A percentile compares a stretch with the other conserved stretches of the same genome.
These are phyloP conservation scores for Salmo trutta DNA, from an alignment of 2,797 vertebrate species.

Conservation along the genomic window DNA sequence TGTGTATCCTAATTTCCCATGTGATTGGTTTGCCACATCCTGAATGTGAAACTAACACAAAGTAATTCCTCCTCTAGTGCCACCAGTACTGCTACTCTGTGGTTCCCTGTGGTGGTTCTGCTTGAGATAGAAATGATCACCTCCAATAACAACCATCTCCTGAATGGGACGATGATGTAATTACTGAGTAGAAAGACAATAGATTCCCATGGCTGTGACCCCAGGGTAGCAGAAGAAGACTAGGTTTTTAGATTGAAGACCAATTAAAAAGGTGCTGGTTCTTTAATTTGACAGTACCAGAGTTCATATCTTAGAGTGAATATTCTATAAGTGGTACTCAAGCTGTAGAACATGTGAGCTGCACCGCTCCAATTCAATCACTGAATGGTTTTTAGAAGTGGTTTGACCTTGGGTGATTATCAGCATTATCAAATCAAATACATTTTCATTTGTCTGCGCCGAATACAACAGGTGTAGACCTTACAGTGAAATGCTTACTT, in stretches of 20 bases:
- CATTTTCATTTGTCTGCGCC: too few species aligned
- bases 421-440: too few species aligned
- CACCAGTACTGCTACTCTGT: neutral
- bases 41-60: neutral
- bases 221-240: neutral
- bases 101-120: neutral
- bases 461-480: too few species aligned
- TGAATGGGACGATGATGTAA: neutral
- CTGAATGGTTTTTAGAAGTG: too few species aligned
- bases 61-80: neutral
- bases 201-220: neutral
- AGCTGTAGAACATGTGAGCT: neutral
- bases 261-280: too few species aligned
- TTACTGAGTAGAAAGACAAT: neutral
- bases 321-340: neutral
- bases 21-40: neutral
- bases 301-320: neutral
- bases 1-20: neutral
- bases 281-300: neutral
- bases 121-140: neutral
- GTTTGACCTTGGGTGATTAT: too few species aligned
- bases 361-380: neutral
- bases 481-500: too few species aligned
- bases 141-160: neutral
- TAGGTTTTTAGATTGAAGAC: neutral